A percentile compares a stretch with the other conserved stretches of the same genome.
Conservation (phyloP, 2,888 invertebrate genomes). For the Entomobrya proxima region DNA sequence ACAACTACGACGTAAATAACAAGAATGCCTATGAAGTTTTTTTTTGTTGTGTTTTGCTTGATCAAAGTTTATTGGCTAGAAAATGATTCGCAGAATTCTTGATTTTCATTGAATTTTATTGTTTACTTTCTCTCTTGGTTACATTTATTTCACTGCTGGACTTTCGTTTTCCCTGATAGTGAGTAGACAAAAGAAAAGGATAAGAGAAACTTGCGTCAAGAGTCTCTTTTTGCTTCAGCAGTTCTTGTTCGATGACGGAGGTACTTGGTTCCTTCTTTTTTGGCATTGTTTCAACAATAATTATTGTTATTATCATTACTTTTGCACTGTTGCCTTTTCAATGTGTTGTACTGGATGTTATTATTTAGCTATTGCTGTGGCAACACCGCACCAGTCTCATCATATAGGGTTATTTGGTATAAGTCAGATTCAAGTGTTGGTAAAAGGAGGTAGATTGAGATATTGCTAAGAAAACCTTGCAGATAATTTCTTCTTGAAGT, state of each 20-base stretch:
- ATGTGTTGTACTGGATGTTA: too few species aligned
- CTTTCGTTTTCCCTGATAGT: neutral
- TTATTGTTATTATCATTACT: too few species aligned
- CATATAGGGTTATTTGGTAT: too few species aligned
- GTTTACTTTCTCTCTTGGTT: constrained; percentile 28
- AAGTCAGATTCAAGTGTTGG: neutral
- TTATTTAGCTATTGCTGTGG: too few species aligned
- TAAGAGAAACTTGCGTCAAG: constrained; percentile 4
- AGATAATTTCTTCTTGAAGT: neutral
- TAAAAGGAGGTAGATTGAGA: neutral
- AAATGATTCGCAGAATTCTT: constrained; percentile 55
- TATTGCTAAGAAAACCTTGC: neutral
- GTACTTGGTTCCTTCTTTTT: constrained; percentile 1
- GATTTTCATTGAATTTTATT: constrained; percentile 52
- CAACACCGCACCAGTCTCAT: too few species aligned
- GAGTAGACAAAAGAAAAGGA: neutral
- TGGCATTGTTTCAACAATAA: constrained; percentile 60
- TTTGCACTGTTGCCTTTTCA: constrained; percentile 61
- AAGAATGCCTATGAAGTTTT: neutral
- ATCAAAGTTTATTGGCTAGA: constrained; percentile 60
- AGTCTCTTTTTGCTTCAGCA: too few species aligned
- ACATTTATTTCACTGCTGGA: neutral
- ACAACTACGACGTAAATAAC: neutral
- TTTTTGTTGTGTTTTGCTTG: neutral
- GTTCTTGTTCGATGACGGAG: too few species aligned